A percentile compares a stretch with the other conserved stretches of the same genome.
phyloP scores from a whole-genome alignment of 2,797 vertebrate species.

The Oryzias dopingdopingensis region DNA sequence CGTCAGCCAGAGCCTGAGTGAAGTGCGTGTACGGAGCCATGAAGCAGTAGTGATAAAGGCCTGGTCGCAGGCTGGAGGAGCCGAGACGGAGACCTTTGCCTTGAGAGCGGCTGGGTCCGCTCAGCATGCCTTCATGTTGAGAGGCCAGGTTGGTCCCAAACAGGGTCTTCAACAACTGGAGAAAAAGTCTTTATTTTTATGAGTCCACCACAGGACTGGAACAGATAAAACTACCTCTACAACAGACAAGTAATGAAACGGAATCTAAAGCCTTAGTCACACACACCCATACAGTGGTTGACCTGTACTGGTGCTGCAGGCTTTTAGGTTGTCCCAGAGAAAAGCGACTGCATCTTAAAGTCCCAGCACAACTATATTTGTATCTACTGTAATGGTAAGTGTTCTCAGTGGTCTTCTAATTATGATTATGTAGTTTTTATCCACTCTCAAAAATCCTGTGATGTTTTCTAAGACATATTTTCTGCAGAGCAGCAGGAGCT shows the following conservation, averaged over 20 bases:
- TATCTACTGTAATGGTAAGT: no score
- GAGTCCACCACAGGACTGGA: not conserved
- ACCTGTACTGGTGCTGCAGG: no score
- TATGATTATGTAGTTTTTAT: no score
- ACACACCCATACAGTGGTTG: no score
- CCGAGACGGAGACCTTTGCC: slow-evolving; percentile 92
- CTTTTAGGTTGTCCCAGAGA: no score
- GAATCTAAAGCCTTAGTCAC: no score
- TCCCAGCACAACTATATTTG: no score
- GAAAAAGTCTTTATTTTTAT: not conserved
- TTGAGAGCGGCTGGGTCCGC: slow-evolving; percentile 87
- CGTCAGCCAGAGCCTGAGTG: slow-evolving; percentile 97
- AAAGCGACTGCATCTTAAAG: no score
- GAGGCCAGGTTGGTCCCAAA: slow-evolving; percentile 98
- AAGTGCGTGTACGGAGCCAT: slow-evolving; percentile 99
- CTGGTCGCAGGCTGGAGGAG: slow-evolving; percentile 89
- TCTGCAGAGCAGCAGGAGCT: no score
- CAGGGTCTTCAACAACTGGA: slow-evolving; percentile 90
- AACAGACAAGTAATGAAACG: not conserved
- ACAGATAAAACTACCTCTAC: not conserved
- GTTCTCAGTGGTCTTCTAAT: no score
- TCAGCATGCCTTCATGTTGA: slow-evolving; percentile 88
- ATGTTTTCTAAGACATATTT: no score
- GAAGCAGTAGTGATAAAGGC: slow-evolving; percentile 98
- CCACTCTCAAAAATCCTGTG: no score